Evolutionary conservation across 2,888 invertebrate genomes (phyloP), one percentile per base, ranked within the genome.

Genomic region (Limnephilus marmoratus): DNA sequence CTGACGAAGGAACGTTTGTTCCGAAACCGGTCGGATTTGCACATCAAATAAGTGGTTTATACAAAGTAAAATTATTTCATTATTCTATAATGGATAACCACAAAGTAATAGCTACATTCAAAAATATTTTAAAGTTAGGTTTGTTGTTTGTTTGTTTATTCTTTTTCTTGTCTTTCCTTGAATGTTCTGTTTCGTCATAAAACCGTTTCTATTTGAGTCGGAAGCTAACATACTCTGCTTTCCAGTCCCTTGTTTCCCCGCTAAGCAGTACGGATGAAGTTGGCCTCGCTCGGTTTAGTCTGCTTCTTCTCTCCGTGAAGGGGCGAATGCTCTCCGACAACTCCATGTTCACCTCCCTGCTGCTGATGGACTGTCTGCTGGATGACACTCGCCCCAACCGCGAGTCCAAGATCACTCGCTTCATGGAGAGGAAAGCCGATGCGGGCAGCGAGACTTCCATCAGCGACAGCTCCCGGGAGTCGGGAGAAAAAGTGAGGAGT

Each of bases 291-390:
- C 96, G 97, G 85, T 98, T 99, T 94, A 97, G 98, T 92, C 95
- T 99, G 92, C 97, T 98, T 90, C 97, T 97, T 81, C 96, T 98
- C 53, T 97, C 98, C 0, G 95, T 98, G 3, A 97, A 98, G 94
- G 98, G 98, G 1, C 96, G 97, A 90, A 97, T 98, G 96, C 97
- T 98, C 94, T 97, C 97, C 0, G 98, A 99, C 95, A 96, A 97
- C 85, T 97, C 98, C 0, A 96, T 99, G 94, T 97, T 97, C 93
- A 97, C 98, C 0, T 97, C 98, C 0, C 96, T 99, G 91, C 96
- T 98, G 24, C 96, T 99, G 3, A 97, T 98, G 94, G 98, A 99
- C 94, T 98, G 98, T 94, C 97, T 98, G 7, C 95, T 99, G 94
- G 98, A 99, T 94, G 99, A 99, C 94, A 98, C 97, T 11, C 96